Base-by-base conservation (phyloP, 2,113 vertebrate species). In the Peromyscus maniculatus region DNA sequence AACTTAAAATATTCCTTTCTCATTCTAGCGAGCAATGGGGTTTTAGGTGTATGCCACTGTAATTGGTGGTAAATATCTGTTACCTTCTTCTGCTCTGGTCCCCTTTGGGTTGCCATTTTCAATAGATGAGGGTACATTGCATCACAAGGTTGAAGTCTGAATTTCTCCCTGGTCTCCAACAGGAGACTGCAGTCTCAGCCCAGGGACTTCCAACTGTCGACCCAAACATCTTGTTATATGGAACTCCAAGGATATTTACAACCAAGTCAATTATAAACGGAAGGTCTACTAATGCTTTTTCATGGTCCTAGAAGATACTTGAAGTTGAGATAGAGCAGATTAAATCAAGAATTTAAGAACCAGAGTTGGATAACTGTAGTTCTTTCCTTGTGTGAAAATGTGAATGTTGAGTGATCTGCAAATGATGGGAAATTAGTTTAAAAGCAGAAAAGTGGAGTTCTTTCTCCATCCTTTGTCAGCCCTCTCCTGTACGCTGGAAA, bases 381-480 rank as follows among this genome's bases (percentile, higher is more conserved):
- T 96, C 46, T 87, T 90, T 67, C 55, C 12, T 57, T 87, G 55
- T 84, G 15, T 95, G 59, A 86, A 91, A 94, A 59, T 71, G 10
- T 64, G 71, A 95, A 88, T n/a, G 17, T 62, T 62, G 55, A 91
- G 17, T 52, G 79, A 57, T 95, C 71, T 74, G 28, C 7, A 92
- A 97, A 97, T 74, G 33, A 83, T 95, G 94, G 96, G 90, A 98
- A 98, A 98, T 98, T 97, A 97, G 97, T 97, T 98, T 97, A 55
- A 93, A 87, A 92, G 87, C 57, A 36, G 69, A 91, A 77, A 97
- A 87, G 84, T 92, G 19, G 28, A 97, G 75, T 96, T 97, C 75
- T 94, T 59, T 16, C 78, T 28, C 74, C 86, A 87, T 95, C 28
- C 1, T 93, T 75, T 97, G 77, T 69, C 28, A 91, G 16, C 49